phyloP scores from a whole-genome alignment of 1,140 invertebrate species.

The Epicauta chinensis region DNA sequence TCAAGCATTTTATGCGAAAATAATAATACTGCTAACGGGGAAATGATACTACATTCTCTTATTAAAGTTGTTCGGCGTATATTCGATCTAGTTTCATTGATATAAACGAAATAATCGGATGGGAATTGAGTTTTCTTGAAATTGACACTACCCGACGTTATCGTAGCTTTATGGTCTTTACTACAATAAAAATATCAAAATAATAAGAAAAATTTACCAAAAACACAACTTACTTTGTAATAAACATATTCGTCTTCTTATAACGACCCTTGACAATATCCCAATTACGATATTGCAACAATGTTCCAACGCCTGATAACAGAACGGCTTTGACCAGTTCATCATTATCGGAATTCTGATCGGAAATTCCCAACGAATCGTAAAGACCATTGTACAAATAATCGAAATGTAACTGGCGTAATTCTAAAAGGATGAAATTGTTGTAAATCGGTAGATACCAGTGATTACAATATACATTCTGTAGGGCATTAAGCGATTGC shows the following conservation, averaged over 20 bases:
- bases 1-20: constrained; percentile 29
- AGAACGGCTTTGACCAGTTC: constrained; percentile 39
- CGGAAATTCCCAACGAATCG: constrained; percentile 27
- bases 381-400: constrained; percentile 35
- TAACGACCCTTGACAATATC: constrained; percentile 35
- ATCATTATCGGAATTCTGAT: constrained; percentile 38
- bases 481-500: too few species aligned
- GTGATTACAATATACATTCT: too few species aligned
- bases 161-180: constrained; percentile 37
- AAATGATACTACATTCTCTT: constrained; percentile 38
- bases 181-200: constrained; percentile 24
- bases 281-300: constrained; percentile 34
- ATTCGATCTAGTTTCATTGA: constrained; percentile 41
- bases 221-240: constrained; percentile 32
- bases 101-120: constrained; percentile 36
- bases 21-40: constrained; percentile 34
- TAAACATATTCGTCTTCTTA: constrained; percentile 33
- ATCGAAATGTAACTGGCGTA: constrained; percentile 36
- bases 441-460: too few species aligned
- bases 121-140: constrained; percentile 28
- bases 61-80: constrained; percentile 35
- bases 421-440: constrained; percentile 30
- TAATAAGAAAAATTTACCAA: constrained; percentile 1
- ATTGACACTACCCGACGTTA: constrained; percentile 39
- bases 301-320: constrained; percentile 36